Evolutionary conservation across 1,140 invertebrate species (phyloP).

Genomic region (Drosophila ohnishii): DNA sequence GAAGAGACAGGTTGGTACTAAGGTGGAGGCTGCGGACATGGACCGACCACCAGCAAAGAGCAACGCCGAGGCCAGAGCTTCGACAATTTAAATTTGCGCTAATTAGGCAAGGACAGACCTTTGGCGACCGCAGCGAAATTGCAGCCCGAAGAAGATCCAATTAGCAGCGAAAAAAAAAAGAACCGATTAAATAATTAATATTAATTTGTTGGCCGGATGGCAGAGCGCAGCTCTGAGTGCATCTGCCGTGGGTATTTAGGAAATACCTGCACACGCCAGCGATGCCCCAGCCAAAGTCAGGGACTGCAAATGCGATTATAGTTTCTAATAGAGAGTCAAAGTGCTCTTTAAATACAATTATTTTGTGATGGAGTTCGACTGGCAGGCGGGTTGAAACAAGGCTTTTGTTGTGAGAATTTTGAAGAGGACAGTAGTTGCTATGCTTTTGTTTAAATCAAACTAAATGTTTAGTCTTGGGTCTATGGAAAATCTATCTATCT

Average conservation of each 20-base stretch:
- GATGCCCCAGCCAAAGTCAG: conserved; percentile 8
- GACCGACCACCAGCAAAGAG: conserved; percentile 21
- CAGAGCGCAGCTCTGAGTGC: background rate
- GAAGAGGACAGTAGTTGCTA: background rate
- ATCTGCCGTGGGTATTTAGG: background rate
- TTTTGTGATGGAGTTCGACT: conserved; percentile 1
- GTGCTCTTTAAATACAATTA: conserved; percentile 10
- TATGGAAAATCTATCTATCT: too few species aligned
- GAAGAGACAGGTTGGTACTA: conserved; percentile 13
- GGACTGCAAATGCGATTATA: conserved; percentile 7
- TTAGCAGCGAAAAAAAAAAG: conserved; percentile 38
- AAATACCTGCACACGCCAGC: conserved; percentile 1
- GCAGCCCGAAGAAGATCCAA: conserved; percentile 53
- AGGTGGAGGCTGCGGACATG: conserved; percentile 25
- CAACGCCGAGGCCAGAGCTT: conserved; percentile 29
- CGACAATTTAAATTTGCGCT: conserved; percentile 54
- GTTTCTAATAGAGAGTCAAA: conserved; percentile 9
- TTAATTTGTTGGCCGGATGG: conserved; percentile 33
- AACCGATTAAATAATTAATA: conserved; percentile 75
- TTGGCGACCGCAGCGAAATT: conserved; percentile 58
- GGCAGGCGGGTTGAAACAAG: background rate
- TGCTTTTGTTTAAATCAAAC: background rate
- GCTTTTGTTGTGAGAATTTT: background rate
- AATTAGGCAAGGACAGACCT: conserved; percentile 71
- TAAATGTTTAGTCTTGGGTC: background rate